Evolutionary conservation across 2,888 invertebrate genomes (phyloP).

Genomic region (Chorisops tibialis): DNA sequence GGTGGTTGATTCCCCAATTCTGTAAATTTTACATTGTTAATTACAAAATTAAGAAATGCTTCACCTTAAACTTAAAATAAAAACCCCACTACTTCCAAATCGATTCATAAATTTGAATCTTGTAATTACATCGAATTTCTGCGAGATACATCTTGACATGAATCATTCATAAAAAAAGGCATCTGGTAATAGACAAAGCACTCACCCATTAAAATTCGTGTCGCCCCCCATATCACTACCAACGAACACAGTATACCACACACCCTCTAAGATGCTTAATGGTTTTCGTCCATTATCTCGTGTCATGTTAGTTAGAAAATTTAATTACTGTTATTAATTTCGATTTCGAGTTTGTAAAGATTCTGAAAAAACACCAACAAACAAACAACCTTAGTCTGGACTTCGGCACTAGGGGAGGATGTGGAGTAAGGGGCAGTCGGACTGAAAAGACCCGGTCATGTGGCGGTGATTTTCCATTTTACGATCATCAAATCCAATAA

Average conservation of each 20-base stretch:
- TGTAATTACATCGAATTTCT: too few relatives aligned
- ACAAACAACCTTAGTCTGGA: not conserved
- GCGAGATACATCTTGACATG: slow-evolving; percentile 19
- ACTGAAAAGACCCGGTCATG: not conserved
- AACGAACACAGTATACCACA: slow-evolving; percentile 1
- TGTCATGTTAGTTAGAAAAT: slow-evolving; percentile 23
- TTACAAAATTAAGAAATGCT: too few relatives aligned
- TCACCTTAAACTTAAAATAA: too few relatives aligned
- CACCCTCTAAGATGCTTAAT: slow-evolving; percentile 17
- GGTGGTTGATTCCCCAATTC: too few relatives aligned
- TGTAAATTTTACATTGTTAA: too few relatives aligned
- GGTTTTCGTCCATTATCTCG: slow-evolving; percentile 20
- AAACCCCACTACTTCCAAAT: too few relatives aligned
- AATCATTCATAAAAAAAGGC: slow-evolving; percentile 9
- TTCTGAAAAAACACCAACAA: not conserved
- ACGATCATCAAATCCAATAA: slow-evolving; percentile 10
- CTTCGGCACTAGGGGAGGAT: not conserved
- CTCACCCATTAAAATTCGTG: not conserved
- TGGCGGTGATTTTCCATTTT: slow-evolving; percentile 9
- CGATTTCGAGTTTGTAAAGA: not conserved
- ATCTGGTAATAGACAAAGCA: not conserved
- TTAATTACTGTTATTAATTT: slow-evolving; percentile 21
- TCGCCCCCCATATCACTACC: not conserved
- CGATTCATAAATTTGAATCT: too few relatives aligned
- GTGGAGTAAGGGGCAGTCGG: not conserved